Evolutionary conservation across 2,113 vertebrate species (phyloP), one percentile per base, ranked within the genome.

Genomic region (Nerophis lumbriciformis): DNA sequence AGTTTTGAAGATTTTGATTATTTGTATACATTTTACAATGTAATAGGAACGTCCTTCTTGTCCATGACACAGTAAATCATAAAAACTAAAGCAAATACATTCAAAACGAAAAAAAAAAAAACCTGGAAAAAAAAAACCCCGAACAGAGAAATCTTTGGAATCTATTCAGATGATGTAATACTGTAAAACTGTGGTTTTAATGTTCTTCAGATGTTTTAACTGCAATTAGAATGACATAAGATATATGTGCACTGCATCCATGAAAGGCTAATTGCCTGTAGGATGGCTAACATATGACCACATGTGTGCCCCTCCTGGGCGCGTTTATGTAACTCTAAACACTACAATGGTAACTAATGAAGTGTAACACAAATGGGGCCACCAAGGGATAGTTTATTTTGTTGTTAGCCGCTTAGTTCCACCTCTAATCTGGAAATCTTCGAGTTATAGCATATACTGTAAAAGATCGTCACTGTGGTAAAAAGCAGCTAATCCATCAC

Each of bases 301-400:
- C 12, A 10, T 53, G 12, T 57, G 61, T 28, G 28, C 28, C 11
- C 3, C 8, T n/a, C 19, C 62, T 48, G 48, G 12, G 14, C 28
- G 37, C 81, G 72, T 86, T 83, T 81, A 78, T 71, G 54, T 75
- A 72, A 7, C 47, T 62, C 52, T 65, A 44, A 14, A 49, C 44
- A 49, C 15, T 57, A 48, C 70, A 57, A 42, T 68, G 52, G 59
- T 62, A 73, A 53, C 73, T 62, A 57, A 49, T 79, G 71, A 48
- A 39, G 63, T 62, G 52, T 39, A 6, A 1, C 8, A 39, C 61
- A 65, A 51, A 65, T 53, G 66, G 39, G 68, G 62, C 78, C 71
- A 65, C 61, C 63, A 52, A 51, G 35, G 7, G 56, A 65, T 28
- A 14, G 45, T 73, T 78, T 64, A 71, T 45, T 38, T 51, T 55